Conservation (phyloP, 2,888 invertebrate species). For the Orchesellides sinensis region DNA sequence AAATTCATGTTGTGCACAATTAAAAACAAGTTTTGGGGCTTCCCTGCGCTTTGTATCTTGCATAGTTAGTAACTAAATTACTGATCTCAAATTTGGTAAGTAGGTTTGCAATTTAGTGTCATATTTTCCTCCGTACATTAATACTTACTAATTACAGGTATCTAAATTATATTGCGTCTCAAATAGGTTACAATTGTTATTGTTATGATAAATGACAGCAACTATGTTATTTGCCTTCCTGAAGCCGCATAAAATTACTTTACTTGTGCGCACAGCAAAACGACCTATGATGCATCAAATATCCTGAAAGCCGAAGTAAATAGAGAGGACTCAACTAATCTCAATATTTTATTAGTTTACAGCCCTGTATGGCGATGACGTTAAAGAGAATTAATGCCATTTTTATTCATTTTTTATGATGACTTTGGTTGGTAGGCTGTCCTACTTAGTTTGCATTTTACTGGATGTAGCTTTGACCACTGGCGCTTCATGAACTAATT, state of each 20-base stretch:
- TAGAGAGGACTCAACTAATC: no score
- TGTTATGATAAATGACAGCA: neutral
- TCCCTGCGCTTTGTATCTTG: neutral
- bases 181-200: neutral
- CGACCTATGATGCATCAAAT: neutral
- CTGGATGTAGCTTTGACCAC: neutral
- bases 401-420: no score
- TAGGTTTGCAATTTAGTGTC: no score
- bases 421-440: no score
- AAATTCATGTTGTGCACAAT: neutral
- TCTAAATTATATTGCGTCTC: neutral
- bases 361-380: no score
- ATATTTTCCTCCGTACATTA: neutral
- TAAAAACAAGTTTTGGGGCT: neutral
- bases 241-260: neutral
- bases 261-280: neutral
- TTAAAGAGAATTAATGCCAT: no score
- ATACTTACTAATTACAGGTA: slow-evolving; percentile 1
- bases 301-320: no score
- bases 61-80: neutral
- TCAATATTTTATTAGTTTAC: no score
- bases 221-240: neutral
- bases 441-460: no score
- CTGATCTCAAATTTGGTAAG: no score
- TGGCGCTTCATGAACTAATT: neutral